These are phyloP conservation scores for Dimorphilus gyrociliatus DNA, from an alignment of 2,888 invertebrate species.

Conservation along the genomic window DNA sequence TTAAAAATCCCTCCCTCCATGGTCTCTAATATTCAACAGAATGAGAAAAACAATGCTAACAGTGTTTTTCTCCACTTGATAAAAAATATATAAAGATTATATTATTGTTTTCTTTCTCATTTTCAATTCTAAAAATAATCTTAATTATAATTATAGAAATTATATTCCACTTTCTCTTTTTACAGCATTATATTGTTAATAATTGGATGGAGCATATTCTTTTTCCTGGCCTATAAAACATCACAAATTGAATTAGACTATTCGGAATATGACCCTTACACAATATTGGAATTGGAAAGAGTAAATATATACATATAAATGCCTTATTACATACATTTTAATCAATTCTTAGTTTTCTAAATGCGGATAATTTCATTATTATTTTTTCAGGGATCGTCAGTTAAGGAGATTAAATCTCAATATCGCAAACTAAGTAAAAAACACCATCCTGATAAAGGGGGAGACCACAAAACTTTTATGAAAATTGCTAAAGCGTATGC, in stretches of 20 bases:
- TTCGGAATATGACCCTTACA: constrained; percentile 98
- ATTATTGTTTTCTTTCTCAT: too few relatives aligned
- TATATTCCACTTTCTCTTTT: too few relatives aligned
- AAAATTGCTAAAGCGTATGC: constrained; percentile 73
- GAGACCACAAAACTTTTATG: constrained; percentile 94
- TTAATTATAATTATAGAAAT: too few relatives aligned
- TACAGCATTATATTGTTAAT: constrained; percentile 47
- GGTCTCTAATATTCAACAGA: too few relatives aligned
- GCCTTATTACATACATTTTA: too few relatives aligned
- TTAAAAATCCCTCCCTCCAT: too few relatives aligned
- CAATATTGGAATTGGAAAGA: constrained; percentile 72
- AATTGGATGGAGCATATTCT: constrained; percentile 39
- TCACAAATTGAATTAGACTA: constrained; percentile 95
- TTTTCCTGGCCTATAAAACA: constrained; percentile 40
- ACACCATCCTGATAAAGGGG: constrained; percentile 77
- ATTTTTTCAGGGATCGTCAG: constrained; percentile 53
- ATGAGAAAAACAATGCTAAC: too few relatives aligned
- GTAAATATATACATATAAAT: constrained; percentile 39
- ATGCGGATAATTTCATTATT: background rate
- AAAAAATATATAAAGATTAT: too few relatives aligned
- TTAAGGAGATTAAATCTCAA: constrained; percentile 78
- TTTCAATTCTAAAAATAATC: too few relatives aligned
- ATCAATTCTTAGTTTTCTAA: too few relatives aligned
- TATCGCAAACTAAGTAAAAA: constrained; percentile 82
- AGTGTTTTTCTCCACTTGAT: too few relatives aligned